Percentiles rank a stretch among this genome's conserved stretches.
phyloP scores from a whole-genome alignment of 2,113 vertebrate species.

The Enhydra lutris region DNA sequence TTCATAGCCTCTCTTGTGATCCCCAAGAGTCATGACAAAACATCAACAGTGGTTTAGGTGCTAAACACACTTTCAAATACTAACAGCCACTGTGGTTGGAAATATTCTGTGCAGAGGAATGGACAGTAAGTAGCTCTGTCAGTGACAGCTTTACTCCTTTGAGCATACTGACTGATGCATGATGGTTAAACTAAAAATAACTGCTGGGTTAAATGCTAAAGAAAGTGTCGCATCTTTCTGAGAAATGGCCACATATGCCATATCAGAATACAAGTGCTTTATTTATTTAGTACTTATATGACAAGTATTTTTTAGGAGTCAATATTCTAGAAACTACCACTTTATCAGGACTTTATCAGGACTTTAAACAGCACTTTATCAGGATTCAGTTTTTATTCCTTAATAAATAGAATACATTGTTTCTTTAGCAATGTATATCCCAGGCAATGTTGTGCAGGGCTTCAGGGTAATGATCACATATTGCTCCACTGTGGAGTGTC shows the following conservation, averaged over 20 bases:
- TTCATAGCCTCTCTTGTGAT: background rate
- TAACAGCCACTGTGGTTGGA: background rate
- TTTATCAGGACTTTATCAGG: no score
- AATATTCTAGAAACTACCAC: background rate
- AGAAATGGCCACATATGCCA: background rate
- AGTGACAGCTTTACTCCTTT: background rate
- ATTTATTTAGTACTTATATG: background rate
- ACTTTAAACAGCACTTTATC: background rate
- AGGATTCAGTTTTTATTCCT: background rate
- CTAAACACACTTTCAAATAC: background rate
- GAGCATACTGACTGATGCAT: background rate
- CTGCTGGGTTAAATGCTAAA: background rate
- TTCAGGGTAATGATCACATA: background rate
- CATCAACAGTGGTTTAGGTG: background rate
- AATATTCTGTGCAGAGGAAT: background rate
- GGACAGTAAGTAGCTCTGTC: background rate
- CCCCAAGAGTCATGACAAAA: background rate
- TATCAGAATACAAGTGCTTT: background rate
- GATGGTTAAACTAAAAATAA: background rate
- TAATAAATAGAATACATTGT: background rate
- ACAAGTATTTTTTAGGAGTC: background rate
- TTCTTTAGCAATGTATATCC: background rate
- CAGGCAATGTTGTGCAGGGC: background rate
- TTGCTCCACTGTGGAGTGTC: background rate
- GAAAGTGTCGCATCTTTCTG: background rate